Percentiles rank a stretch among this genome's conserved stretches.
Conservation (phyloP, 2,888 invertebrate species). For the Hofmannophila pseudospretella region DNA sequence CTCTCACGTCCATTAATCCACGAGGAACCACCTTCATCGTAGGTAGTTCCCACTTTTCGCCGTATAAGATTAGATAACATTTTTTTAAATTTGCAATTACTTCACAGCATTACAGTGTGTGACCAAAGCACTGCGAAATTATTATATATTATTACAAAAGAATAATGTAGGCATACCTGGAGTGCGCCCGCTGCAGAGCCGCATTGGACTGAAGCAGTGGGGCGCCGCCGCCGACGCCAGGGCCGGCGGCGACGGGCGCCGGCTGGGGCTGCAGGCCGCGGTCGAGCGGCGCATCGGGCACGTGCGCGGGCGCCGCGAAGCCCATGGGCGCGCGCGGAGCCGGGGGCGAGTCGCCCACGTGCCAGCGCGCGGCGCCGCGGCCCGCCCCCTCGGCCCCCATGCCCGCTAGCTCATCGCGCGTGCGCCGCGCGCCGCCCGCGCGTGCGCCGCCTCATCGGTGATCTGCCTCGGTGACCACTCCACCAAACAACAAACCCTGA, state of each 20-base stretch:
- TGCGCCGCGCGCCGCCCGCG: conserved; percentile 48
- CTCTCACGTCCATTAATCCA: too few species aligned
- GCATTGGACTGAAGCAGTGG: too few species aligned
- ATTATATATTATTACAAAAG: too few species aligned
- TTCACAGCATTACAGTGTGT: too few species aligned
- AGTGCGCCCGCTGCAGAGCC: conserved; percentile 51
- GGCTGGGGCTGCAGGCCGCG: conserved; percentile 61
- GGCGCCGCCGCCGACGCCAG: conserved; percentile 64
- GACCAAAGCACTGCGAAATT: too few species aligned
- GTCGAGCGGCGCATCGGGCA: conserved; percentile 78
- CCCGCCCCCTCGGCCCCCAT: conserved; percentile 81
- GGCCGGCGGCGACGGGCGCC: conserved; percentile 71
- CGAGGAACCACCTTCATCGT: too few species aligned
- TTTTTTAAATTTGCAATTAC: too few species aligned
- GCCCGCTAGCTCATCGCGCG: conserved; percentile 70
- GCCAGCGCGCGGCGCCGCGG: conserved; percentile 80
- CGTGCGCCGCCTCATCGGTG: conserved; percentile 50
- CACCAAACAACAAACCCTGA: background rate
- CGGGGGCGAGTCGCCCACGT: conserved; percentile 80
- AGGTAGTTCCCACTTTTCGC: too few species aligned
- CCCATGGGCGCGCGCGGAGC: conserved; percentile 78
- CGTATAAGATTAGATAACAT: too few species aligned
- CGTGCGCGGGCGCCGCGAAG: conserved; percentile 76
- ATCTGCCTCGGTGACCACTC: background rate
- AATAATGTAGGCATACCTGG: too few species aligned